Conservation (phyloP, 2,888 invertebrate species). For the Muscina levida region DNA sequence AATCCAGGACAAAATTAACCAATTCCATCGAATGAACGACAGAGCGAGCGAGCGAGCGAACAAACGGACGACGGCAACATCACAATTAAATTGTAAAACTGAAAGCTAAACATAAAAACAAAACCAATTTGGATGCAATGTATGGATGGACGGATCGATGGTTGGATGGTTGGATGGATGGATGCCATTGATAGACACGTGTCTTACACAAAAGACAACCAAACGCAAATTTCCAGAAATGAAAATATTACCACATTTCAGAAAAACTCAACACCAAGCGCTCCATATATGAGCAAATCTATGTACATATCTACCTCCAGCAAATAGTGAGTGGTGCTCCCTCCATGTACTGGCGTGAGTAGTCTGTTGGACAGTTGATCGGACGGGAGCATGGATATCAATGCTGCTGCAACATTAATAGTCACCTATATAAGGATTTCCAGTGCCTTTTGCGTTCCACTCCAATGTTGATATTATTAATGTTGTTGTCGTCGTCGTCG, state of each 20-base stretch:
- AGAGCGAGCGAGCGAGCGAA: neutral
- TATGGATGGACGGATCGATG: neutral
- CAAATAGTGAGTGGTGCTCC: conserved; percentile 19
- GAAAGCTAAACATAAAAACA: conserved; percentile 22
- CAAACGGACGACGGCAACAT: too few relatives aligned
- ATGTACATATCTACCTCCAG: too few relatives aligned
- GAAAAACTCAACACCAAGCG: conserved; percentile 41
- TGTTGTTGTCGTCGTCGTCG: neutral
- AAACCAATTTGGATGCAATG: conserved; percentile 46
- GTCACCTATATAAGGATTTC: conserved; percentile 64
- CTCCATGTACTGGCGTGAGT: too few relatives aligned
- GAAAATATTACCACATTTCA: conserved; percentile 41
- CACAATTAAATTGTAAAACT: conserved; percentile 60
- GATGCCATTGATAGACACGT: conserved; percentile 63
- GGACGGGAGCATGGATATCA: neutral
- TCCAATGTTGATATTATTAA: neutral
- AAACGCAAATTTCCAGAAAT: conserved; percentile 64
- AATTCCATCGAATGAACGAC: conserved; percentile 28
- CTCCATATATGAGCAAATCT: conserved; percentile 44
- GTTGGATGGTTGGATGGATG: conserved; percentile 17
- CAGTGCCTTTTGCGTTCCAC: conserved; percentile 36
- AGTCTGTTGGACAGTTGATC: too few relatives aligned
- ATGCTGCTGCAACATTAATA: conserved; percentile 54
- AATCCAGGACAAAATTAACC: conserved; percentile 60
- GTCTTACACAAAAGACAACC: conserved; percentile 48